These are phyloP conservation scores for Machaerirhynchus nigripectus DNA, from an alignment of 2,113 vertebrate species.

Conservation along the genomic window DNA sequence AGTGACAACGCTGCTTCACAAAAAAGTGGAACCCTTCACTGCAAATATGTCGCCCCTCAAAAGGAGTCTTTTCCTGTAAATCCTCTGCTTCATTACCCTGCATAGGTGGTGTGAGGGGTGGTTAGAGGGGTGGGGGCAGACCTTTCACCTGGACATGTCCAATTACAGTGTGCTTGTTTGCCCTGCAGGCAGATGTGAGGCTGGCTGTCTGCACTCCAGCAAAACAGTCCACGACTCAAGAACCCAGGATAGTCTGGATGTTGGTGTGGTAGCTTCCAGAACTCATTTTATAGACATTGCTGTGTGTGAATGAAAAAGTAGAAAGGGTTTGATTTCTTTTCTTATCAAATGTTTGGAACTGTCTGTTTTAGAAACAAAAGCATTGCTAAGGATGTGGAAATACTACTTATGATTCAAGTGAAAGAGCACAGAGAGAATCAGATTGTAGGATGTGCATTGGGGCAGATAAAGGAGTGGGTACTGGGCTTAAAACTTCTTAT, in stretches of 20 bases:
- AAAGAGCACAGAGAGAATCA: not conserved
- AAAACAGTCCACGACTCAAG: accelerated
- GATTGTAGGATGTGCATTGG: not conserved
- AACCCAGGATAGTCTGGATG: not conserved
- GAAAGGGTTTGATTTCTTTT: not conserved
- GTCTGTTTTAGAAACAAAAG: not conserved
- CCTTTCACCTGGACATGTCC: not conserved
- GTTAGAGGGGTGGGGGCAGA: not conserved
- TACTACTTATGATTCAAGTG: not conserved
- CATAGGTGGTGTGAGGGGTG: not conserved
- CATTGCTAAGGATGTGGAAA: not conserved
- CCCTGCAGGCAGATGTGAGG: not conserved
- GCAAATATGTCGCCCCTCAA: not conserved
- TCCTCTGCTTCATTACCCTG: not conserved
- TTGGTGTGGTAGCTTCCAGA: not conserved
- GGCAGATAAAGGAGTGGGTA: not conserved
- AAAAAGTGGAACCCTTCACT: not conserved
- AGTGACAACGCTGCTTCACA: not conserved
- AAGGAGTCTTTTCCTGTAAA: not conserved
- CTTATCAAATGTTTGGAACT: not conserved
- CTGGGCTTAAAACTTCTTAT: not conserved
- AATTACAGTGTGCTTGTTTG: not conserved
- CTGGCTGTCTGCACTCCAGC: not conserved
- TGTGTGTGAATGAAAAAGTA: not conserved
- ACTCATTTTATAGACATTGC: not conserved